Evolutionary conservation across 2,797 vertebrate species (phyloP), one percentile per base, ranked within the genome.

Genomic region (Argentina silus): DNA sequence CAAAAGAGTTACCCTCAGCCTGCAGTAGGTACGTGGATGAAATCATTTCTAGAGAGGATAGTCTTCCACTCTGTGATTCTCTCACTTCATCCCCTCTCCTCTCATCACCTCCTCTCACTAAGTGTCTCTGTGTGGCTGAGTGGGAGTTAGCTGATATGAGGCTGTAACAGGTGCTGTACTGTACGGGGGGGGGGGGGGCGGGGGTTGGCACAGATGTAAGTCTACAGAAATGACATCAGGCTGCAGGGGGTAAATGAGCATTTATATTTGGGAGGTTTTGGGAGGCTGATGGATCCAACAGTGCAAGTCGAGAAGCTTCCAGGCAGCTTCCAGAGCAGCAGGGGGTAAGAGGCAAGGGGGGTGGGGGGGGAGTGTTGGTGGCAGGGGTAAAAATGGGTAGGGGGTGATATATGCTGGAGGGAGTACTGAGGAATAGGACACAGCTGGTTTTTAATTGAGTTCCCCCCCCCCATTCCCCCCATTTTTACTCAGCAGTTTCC

Each of bases 361-460:
- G 27, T 27, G 12, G 81, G 82, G 84, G 77, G 57, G 27, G 8
- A 79, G 66, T 70, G 75, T 71, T 55, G 53, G 63, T 44, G 36
- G 66, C 45, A 21, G 27, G 44, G 21, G 68, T 45, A 51, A 73
- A 19, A 67, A 71, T 36, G 4, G 27, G 23, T 7, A 60, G 5
- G 2, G 51, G 56, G 44, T 57, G 73, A 83, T 36, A 78, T 82
- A 77, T 15, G 84, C 88, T 88, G 84, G 82, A 89, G 88, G 89
- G 88, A 87, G 87, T 89, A 83, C 83, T 85, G 83, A 90, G 82
- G 85, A 89, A 91, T 81, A 88, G 77, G 80, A 86, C 92, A 91
- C 94, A 94, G 93, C 93, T 94, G 92, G 90, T 91, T 93, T 90
- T 92, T 94, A 94, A 94, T 93, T 93, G 91, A 91, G 91, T 85